phyloP scores from a whole-genome alignment of 2,113 vertebrate genomes.

The Phrynosoma blainvillii region DNA sequence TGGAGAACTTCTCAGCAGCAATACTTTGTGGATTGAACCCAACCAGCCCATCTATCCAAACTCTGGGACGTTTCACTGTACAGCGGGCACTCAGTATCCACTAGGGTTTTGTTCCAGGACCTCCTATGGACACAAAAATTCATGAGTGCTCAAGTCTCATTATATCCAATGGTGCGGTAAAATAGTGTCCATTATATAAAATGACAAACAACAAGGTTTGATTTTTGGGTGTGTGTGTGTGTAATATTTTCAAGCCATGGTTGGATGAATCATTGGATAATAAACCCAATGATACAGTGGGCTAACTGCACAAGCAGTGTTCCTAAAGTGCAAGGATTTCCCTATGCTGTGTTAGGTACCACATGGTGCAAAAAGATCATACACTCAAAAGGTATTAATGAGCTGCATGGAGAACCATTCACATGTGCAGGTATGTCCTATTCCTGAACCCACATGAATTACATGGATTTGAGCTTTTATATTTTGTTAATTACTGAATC shows the following conservation, averaged over 20 bases:
- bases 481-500: conserved; percentile 35
- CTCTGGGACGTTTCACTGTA: neutral
- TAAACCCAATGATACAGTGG: no score
- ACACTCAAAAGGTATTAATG: neutral
- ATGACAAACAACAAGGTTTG: no score
- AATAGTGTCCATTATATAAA: no score
- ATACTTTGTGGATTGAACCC: neutral
- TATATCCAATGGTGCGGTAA: no score
- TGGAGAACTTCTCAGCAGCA: neutral
- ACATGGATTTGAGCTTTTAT: neutral
- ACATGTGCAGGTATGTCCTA: neutral
- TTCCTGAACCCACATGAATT: neutral
- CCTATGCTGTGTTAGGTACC: neutral
- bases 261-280: no score
- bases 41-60: neutral
- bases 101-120: no score
- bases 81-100: no score
- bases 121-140: no score
- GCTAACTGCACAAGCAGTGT: neutral
- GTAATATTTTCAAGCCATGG: no score
- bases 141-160: no score
- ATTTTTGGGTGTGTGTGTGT: no score
- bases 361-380: neutral
- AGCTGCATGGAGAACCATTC: neutral
- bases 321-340: neutral